Percentiles rank a stretch among this genome's conserved stretches.
phyloP scores from a whole-genome alignment of 1,140 invertebrate genomes.

The Lucilia sericata region DNA sequence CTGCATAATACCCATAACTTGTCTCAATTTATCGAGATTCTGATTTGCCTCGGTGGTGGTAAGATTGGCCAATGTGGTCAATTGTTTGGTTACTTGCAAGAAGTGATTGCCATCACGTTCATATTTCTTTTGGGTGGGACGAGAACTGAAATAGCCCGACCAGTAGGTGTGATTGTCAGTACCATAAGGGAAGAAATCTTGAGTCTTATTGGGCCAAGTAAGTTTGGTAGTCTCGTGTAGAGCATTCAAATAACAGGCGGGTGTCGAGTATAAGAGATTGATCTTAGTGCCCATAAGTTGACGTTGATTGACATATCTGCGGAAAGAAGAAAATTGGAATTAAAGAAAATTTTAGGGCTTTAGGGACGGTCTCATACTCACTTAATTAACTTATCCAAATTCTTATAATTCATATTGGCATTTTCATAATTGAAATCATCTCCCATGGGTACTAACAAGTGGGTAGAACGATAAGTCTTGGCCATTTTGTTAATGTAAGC shows the following conservation, averaged over 20 bases:
- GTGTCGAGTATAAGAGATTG: slow-evolving; percentile 93
- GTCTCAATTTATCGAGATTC: slow-evolving; percentile 68
- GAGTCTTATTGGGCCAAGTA: slow-evolving; percentile 77
- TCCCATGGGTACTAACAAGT: slow-evolving; percentile 90
- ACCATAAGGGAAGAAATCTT: slow-evolving; percentile 95
- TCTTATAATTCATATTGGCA: slow-evolving; percentile 86
- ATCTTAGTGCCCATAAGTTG: slow-evolving; percentile 75
- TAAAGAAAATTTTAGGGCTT: neutral
- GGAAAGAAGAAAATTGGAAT: neutral
- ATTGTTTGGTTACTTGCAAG: slow-evolving; percentile 77
- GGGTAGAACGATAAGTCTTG: slow-evolving; percentile 74
- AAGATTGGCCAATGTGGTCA: slow-evolving; percentile 65
- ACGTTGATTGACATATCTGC: slow-evolving; percentile 73
- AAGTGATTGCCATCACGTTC: slow-evolving; percentile 85
- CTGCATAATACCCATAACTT: slow-evolving; percentile 84
- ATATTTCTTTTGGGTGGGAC: slow-evolving; percentile 84
- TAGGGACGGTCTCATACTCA: slow-evolving; percentile 67
- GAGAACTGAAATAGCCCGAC: slow-evolving; percentile 96
- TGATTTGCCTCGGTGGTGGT: slow-evolving; percentile 49
- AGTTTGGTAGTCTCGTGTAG: slow-evolving; percentile 76
- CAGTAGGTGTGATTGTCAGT: slow-evolving; percentile 86
- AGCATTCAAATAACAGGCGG: slow-evolving; percentile 91
- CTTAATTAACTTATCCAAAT: slow-evolving; percentile 90
- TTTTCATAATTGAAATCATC: slow-evolving; percentile 92
- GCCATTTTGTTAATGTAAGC: slow-evolving; percentile 71